Base-by-base conservation (phyloP, 1,140 invertebrate genomes). In the Drosophila carrolli region DNA sequence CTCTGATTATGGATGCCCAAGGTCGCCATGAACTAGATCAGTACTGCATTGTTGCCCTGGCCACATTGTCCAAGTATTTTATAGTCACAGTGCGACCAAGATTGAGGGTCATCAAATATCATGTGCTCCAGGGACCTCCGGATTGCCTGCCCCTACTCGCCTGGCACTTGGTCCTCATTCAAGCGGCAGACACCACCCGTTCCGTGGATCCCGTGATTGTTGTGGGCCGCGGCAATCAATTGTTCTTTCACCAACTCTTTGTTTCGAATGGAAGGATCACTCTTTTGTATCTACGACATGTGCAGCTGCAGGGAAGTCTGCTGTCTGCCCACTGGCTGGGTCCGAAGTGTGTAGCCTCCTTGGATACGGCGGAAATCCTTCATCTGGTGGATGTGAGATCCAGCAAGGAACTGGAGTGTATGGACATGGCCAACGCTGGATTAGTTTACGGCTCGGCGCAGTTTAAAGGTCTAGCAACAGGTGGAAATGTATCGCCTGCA, bases 401-500 rank as follows among this genome's bases (percentile, higher is more conserved):
- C 1, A 96, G 97, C 81, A 95, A 97, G 83, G 96, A 97, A 91
- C 93, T 97, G n/a, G 96, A 98, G 93, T 94, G 95, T 35, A 93
- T 97, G 50, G 97, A 98, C 92, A 93, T 98, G 71, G 96, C 96
- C 38, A 95, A 95, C 77, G 96, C 97, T 13, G 96, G 97, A 60
- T 94, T 99, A 38, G 97, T 98, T 0, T 99, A 99, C 92, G 95
- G 96, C 29, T 97, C 97, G 29, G 97, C 97, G 78, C 97, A 98
- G 93, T 99, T 98, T 88, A 98, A 99, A 93, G 98, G 97, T 1
- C 93, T 97, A 63, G 96, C 95, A 74, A 94, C 95, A 0, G 95
- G 95, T 1, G 95, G 95, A 1, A 94, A 95, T 65, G 95, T 95
- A 1, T 95, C 95, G 2, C 91, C 91, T 2, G 92, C 92, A 11